These are phyloP conservation scores for Eudyptes chrysolophus DNA, from an alignment of 2,113 vertebrate genomes.

Conservation along the genomic window DNA sequence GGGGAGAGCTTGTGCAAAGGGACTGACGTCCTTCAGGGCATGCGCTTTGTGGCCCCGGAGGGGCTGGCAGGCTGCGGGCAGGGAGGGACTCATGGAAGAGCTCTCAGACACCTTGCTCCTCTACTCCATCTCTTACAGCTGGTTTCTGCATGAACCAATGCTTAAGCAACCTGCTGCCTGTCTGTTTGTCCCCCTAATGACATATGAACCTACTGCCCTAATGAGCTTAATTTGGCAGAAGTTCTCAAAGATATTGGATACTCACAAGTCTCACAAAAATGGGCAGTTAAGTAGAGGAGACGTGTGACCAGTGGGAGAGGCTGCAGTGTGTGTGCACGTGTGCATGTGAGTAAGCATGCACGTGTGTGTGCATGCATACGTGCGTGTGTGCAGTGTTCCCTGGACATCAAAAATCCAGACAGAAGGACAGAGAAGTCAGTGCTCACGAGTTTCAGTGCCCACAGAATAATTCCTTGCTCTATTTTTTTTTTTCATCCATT, in stretches of 20 bases:
- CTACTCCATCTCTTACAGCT: not conserved
- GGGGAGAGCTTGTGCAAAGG: not conserved
- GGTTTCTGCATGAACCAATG: not conserved
- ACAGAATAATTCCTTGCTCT: not conserved
- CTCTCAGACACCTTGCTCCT: not conserved
- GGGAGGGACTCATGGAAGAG: not conserved
- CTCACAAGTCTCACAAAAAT: not conserved
- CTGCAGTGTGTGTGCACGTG: not conserved
- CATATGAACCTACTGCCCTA: not conserved
- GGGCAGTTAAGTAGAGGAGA: not conserved
- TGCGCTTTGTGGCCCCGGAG: rapidly evolving
- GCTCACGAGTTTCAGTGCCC: not conserved
- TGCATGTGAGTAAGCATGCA: no score
- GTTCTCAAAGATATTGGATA: not conserved
- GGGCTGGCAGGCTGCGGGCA: not conserved
- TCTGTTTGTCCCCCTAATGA: not conserved
- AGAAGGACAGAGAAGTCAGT: not conserved
- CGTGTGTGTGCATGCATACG: no score
- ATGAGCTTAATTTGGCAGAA: not conserved
- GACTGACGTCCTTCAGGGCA: not conserved
- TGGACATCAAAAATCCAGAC: not conserved
- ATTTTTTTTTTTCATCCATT: no score
- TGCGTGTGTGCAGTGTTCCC: not conserved
- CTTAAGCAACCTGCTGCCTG: not conserved
- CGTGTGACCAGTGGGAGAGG: not conserved